Evolutionary conservation across 2,888 invertebrate genomes (phyloP).

Genomic region (Ligdia adustata): DNA sequence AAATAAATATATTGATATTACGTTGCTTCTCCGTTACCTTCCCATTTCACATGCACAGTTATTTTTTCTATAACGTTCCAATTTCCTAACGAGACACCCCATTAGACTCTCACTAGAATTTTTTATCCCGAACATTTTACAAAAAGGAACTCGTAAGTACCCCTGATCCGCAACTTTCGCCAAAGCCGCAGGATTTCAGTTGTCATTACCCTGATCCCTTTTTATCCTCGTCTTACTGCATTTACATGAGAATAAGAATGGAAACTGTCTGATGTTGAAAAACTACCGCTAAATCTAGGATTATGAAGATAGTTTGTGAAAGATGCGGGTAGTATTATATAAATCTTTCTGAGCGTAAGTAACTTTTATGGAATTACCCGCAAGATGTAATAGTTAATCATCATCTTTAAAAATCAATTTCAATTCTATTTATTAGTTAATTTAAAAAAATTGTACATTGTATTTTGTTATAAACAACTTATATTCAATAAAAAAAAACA

Average conservation of each 20-base stretch:
- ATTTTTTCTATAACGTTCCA: background rate
- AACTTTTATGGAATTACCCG: background rate
- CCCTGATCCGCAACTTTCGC: slow-evolving; percentile 21
- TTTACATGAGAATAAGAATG: slow-evolving; percentile 6
- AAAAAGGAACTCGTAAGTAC: slow-evolving; percentile 24
- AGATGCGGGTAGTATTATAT: background rate
- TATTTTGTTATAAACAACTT: too few species aligned
- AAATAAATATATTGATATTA: background rate
- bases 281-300: background rate
- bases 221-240: slow-evolving; percentile 11
- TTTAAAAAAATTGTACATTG: too few species aligned
- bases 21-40: too few species aligned
- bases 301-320: background rate
- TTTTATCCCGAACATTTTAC: slow-evolving; percentile 14
- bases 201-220: slow-evolving; percentile 24
- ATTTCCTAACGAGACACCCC: slow-evolving; percentile 8
- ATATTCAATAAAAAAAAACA: too few species aligned
- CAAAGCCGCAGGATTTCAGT: slow-evolving; percentile 17
- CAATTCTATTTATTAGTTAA: background rate
- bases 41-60: too few species aligned
- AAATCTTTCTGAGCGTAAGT: background rate
- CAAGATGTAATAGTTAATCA: background rate
- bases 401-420: background rate
- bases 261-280: background rate
- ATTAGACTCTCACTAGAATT: slow-evolving; percentile 1